Conservation (phyloP, 2,888 invertebrate genomes). For the Herminia tarsipennalis region DNA sequence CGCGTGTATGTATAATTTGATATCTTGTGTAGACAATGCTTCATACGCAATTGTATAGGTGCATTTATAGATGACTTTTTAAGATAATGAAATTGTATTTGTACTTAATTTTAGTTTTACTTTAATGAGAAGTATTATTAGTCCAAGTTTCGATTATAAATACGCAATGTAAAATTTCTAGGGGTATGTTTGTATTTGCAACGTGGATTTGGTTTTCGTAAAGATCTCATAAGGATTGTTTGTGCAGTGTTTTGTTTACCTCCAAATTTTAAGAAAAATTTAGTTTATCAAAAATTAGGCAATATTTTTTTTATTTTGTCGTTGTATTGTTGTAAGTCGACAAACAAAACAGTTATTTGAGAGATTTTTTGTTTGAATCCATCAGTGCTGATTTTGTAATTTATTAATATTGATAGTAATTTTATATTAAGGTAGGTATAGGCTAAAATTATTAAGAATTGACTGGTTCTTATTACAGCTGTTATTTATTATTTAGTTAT, state of each 20-base stretch:
- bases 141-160: conserved; percentile 54
- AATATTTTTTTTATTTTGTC: conserved; percentile 50
- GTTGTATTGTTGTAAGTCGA: conserved; percentile 61
- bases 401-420: conserved; percentile 34
- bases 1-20: conserved; percentile 20
- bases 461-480: conserved; percentile 73
- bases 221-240: conserved; percentile 85
- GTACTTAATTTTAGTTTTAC: conserved; percentile 50
- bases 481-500: conserved; percentile 82
- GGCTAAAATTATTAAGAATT: conserved; percentile 50
- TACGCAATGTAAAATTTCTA: conserved; percentile 62
- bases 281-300: conserved; percentile 47
- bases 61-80: conserved; percentile 43
- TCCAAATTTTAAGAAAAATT: conserved; percentile 81
- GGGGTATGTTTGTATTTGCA: conserved; percentile 75
- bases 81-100: conserved; percentile 30
- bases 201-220: conserved; percentile 84
- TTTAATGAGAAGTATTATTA: conserved; percentile 78
- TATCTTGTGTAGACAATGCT: conserved; percentile 16
- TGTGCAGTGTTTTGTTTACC: conserved; percentile 85
- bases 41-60: conserved; percentile 31
- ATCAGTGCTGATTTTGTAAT: conserved; percentile 54
- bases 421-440: conserved; percentile 30
- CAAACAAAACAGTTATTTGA: conserved; percentile 52
- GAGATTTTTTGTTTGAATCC: conserved; percentile 52